Evolutionary conservation across 2,888 invertebrate genomes (phyloP).

Genomic region (Drosophila mayaguana): DNA sequence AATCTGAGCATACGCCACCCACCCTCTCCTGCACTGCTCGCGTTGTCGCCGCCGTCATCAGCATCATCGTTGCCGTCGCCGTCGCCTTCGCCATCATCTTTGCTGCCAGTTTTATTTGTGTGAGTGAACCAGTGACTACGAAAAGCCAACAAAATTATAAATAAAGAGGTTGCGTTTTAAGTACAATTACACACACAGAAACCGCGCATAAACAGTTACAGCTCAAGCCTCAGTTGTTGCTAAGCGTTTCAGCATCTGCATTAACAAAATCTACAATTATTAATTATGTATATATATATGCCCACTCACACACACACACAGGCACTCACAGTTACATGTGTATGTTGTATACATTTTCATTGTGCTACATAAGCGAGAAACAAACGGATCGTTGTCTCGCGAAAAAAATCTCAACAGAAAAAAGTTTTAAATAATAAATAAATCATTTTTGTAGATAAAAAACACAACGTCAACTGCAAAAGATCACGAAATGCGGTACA

Average conservation of each 20-base stretch:
- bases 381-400: conserved; percentile 54
- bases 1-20: conserved; percentile 52
- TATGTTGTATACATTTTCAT: conserved; percentile 54
- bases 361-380: conserved; percentile 44
- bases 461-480: conserved; percentile 70
- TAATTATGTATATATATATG: conserved; percentile 34
- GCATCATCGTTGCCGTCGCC: background rate
- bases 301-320: background rate
- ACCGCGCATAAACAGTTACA: conserved; percentile 44
- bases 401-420: conserved; percentile 36
- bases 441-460: conserved; percentile 64
- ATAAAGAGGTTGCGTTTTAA: conserved; percentile 44
- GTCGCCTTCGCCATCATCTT: conserved; percentile 18
- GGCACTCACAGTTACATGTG: background rate
- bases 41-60: conserved; percentile 58
- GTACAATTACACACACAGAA: conserved; percentile 41
- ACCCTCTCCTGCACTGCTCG: conserved; percentile 41
- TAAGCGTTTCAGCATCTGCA: conserved; percentile 50
- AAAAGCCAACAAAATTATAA: conserved; percentile 15
- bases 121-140: conserved; percentile 61
- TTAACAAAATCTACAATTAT: conserved; percentile 35
- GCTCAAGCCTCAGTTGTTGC: conserved; percentile 57
- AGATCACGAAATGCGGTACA: conserved; percentile 75
- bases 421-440: conserved; percentile 47
- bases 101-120: conserved; percentile 56